Percentiles rank a stretch among this genome's conserved stretches.
Evolutionary conservation across 2,797 vertebrate species (phyloP).

Genomic region (Remorina albescens): DNA sequence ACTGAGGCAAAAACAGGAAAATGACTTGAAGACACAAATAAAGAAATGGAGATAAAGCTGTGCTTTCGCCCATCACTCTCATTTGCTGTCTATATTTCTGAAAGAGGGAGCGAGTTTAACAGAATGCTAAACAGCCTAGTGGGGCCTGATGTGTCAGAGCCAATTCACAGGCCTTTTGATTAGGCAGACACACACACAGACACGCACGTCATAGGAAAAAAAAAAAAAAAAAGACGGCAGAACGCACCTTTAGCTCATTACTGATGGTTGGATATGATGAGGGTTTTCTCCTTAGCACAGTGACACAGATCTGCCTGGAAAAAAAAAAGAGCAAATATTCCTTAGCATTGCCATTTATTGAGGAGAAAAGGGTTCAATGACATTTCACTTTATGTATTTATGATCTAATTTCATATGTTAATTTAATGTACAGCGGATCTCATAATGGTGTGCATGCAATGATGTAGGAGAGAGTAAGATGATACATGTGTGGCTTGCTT

Average conservation of each 20-base stretch:
- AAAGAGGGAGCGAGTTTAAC: constrained; percentile 32
- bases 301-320: constrained; percentile 48
- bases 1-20: constrained; percentile 13
- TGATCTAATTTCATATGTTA: constrained; percentile 7
- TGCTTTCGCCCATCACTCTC: constrained; percentile 27
- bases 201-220: neutral
- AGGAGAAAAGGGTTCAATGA: constrained; percentile 14
- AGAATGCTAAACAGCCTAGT: constrained; percentile 59
- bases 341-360: constrained; percentile 27
- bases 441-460: constrained; percentile 10
- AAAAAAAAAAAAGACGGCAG: constrained; percentile 21
- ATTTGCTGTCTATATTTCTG: constrained; percentile 11
- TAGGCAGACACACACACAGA: constrained; percentile 25
- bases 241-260: constrained; percentile 76
- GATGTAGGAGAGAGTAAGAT: neutral
- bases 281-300: constrained; percentile 30
- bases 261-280: constrained; percentile 49
- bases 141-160: constrained; percentile 34
- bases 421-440: neutral
- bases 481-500: neutral
- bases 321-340: constrained; percentile 11
- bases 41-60: constrained; percentile 7
- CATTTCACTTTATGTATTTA: constrained; percentile 1
- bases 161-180: constrained; percentile 59
- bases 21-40: neutral